Evolutionary conservation across 2,797 vertebrate species (phyloP), one percentile per base, ranked within the genome.

Genomic region (Meda fulgida): DNA sequence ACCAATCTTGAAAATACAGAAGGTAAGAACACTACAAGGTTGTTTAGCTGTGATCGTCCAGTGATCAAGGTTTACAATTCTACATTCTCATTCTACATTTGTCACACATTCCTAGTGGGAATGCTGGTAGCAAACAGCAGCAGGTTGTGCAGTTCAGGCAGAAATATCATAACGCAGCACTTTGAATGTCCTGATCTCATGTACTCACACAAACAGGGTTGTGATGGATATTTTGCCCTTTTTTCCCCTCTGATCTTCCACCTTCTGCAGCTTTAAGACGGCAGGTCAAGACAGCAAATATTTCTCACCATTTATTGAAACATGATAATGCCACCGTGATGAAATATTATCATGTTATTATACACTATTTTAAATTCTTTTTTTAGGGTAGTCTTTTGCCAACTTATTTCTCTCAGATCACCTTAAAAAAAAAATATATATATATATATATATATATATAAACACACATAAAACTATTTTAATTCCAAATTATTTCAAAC

Each of bases 301-400:
- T 65, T 48, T 66, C 60, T 31, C 60, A 31, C 26, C 58, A 46
- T 75, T 76, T 40, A 31, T 19, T 21, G 58, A 70, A 48, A 81
- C 40, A 84, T 80, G 81, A 71, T 75, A 84, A 85, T 77, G 83
- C 19, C 53, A 51, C 69, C 4, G 36, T 85, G 43, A 29, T 80
- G 16, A 38, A n/a, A 38, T 4, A 80, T 48, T 80, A 26, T 43
- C 8, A 19, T 11, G 14, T 58, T 10, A 29, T 67, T 7, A 67
- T 23, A n/a, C 1, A n/a, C 60, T 29, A n/a, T 71, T 78, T 55
- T 14, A 58, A n/a, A 7, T 38, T 36, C n/a, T 14, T 40, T 40
- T 40, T 4, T 5, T 46, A 14, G 3, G 4, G 43, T 46, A 46
- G 13, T 46, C 43, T 14, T 46, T 46, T 46, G 43, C 43, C 14